These are phyloP conservation scores for Ylistrum balloti DNA, from an alignment of 1,140 invertebrate species.

Conservation along the genomic window DNA sequence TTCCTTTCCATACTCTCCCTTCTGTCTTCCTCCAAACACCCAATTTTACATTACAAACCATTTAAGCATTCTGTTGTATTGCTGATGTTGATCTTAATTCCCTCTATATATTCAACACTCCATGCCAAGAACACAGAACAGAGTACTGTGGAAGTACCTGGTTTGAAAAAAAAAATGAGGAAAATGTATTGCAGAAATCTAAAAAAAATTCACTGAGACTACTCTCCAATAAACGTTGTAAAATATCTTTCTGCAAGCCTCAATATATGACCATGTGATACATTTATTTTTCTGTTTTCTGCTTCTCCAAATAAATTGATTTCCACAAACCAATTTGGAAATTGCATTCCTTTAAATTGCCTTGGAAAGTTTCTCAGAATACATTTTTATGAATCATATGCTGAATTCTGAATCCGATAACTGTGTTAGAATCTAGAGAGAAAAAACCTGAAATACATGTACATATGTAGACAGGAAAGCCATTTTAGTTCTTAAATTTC, in stretches of 20 bases:
- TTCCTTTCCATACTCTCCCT: too few relatives aligned
- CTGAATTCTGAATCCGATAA: not conserved
- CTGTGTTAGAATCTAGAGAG: not conserved
- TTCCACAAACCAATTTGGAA: conserved; percentile 21
- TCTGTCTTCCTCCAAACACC: too few relatives aligned
- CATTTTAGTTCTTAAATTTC: not conserved
- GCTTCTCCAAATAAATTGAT: not conserved
- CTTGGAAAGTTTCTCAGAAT: not conserved
- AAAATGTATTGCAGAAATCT: not conserved
- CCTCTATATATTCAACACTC: too few relatives aligned
- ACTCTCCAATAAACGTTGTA: not conserved
- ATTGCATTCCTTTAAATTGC: conserved; percentile 15
- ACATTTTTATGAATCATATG: conserved; percentile 8
- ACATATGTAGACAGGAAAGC: not conserved
- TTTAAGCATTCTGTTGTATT: too few relatives aligned
- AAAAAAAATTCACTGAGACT: not conserved
- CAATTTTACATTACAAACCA: too few relatives aligned
- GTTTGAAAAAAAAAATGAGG: too few relatives aligned
- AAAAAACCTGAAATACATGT: not conserved
- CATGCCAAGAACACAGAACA: too few relatives aligned
- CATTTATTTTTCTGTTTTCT: not conserved
- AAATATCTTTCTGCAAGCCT: not conserved
- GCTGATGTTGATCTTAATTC: too few relatives aligned
- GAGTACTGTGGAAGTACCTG: too few relatives aligned
- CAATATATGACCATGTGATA: not conserved